Evolutionary conservation across 2,888 invertebrate genomes (phyloP).

Genomic region (Panzeria rudis): DNA sequence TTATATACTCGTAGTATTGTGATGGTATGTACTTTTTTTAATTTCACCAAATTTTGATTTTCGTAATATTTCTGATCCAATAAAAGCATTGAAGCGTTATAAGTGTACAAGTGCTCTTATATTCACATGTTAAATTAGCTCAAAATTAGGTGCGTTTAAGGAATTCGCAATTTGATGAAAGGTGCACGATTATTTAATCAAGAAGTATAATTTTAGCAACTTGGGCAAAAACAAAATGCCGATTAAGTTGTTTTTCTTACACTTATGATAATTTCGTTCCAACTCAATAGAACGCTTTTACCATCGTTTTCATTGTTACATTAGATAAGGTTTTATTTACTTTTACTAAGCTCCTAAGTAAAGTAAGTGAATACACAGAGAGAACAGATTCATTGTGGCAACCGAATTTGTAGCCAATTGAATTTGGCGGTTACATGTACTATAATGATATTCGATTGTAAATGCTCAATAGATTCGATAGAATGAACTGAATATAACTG

Average conservation of each 20-base stretch:
- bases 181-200: neutral
- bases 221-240: neutral
- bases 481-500: no score
- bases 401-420: no score
- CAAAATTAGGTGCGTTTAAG: constrained; percentile 12
- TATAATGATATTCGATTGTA: no score
- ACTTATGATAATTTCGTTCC: constrained; percentile 22
- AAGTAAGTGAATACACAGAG: no score
- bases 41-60: neutral
- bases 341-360: no score
- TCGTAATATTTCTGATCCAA: constrained; percentile 23
- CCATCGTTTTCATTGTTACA: neutral
- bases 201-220: neutral
- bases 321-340: neutral
- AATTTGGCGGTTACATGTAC: no score
- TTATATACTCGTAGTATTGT: neutral
- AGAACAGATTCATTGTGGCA: no score
- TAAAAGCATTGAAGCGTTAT: constrained; percentile 53
- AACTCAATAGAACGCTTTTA: neutral
- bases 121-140: constrained; percentile 62
- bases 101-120: constrained; percentile 55
- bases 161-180: constrained; percentile 7
- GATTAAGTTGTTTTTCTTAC: constrained; percentile 4
- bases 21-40: neutral
- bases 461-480: no score